phyloP scores from a whole-genome alignment of 2,888 invertebrate species.

The Chironomus tentans region DNA sequence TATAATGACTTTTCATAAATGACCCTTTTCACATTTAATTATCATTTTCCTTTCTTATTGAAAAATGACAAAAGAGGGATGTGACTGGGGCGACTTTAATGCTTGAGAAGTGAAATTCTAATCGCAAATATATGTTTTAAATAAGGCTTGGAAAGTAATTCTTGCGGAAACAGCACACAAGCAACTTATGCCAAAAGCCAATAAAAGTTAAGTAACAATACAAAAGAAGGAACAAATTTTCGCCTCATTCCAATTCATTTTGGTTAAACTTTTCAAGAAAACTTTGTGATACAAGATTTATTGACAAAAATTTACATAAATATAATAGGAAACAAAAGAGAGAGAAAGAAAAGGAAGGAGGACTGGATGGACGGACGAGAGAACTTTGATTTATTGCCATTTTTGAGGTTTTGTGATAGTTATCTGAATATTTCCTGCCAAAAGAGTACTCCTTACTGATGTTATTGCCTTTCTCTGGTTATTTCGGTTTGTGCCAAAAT shows the following conservation, averaged over 20 bases:
- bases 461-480: too few relatives aligned
- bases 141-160: background rate
- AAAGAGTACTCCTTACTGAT: background rate
- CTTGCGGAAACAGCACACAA: background rate
- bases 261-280: background rate
- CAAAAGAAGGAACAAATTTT: background rate
- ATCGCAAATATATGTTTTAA: background rate
- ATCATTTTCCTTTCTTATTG: background rate
- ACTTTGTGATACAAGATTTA: background rate
- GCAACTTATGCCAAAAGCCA: background rate
- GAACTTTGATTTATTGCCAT: slow-evolving; percentile 6
- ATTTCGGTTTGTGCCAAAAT: background rate
- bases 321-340: background rate
- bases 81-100: background rate
- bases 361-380: background rate
- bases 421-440: background rate
- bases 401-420: background rate
- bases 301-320: slow-evolving; percentile 12
- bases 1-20: background rate
- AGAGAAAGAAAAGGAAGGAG: too few relatives aligned
- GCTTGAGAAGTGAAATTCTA: background rate
- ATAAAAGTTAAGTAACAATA: background rate
- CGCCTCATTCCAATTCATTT: background rate
- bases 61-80: background rate
- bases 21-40: background rate